phyloP scores from a whole-genome alignment of 2,797 vertebrate genomes.

The Sorex maritimensis region DNA sequence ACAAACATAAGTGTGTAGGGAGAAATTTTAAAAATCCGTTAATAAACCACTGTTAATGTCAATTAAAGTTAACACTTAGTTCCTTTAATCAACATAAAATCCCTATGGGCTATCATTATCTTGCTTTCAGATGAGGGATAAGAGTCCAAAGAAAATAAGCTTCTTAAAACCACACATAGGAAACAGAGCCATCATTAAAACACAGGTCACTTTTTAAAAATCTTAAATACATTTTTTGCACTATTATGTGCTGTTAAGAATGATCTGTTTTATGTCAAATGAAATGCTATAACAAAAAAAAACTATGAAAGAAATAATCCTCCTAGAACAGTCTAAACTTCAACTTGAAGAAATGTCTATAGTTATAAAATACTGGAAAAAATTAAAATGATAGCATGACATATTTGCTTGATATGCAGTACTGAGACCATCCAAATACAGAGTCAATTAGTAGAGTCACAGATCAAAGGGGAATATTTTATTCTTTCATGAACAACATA shows the following conservation, averaged over 20 bases:
- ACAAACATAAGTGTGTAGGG: background rate
- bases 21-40: background rate
- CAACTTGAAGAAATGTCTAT: constrained; percentile 10
- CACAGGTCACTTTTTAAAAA: background rate
- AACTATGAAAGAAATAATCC: background rate
- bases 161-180: constrained; percentile 40
- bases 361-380: background rate
- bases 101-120: background rate
- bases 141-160: constrained; percentile 51
- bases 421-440: constrained; percentile 39
- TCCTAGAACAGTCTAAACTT: background rate
- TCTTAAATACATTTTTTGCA: constrained; percentile 44
- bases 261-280: constrained; percentile 38
- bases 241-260: constrained; percentile 15
- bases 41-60: constrained; percentile 21
- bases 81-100: constrained; percentile 59
- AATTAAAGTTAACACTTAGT: constrained; percentile 24
- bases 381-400: background rate
- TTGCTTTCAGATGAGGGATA: constrained; percentile 14
- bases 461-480: constrained; percentile 35
- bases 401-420: background rate
- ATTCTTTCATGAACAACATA: constrained; percentile 36
- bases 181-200: constrained; percentile 60
- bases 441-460: constrained; percentile 55
- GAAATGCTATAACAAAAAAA: constrained; percentile 41